A percentile compares a stretch with the other conserved stretches of the same genome.
Conservation (phyloP, 2,888 invertebrate species). For the Ecliptopera silaceata region DNA sequence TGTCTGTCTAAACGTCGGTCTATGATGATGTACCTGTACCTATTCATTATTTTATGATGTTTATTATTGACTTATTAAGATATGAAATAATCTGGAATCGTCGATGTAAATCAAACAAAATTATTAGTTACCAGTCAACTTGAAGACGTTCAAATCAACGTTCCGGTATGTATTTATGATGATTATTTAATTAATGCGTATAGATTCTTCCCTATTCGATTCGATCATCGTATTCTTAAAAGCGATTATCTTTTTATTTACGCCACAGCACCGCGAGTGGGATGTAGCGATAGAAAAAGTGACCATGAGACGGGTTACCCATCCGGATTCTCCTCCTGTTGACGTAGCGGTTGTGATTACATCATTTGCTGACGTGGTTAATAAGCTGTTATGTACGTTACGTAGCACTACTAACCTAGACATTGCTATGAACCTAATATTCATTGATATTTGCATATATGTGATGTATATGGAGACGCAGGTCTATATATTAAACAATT, state of each 20-base stretch:
- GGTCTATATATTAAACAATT: constrained; percentile 33
- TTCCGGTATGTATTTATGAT: constrained; percentile 52
- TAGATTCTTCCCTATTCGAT: constrained; percentile 50
- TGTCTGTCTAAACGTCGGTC: background rate
- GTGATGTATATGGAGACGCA: constrained; percentile 7
- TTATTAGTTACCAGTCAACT: constrained; percentile 26
- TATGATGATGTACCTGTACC: background rate
- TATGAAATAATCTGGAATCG: background rate
- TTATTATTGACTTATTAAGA: background rate
- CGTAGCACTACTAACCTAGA: constrained; percentile 17
- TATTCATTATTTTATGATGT: no score
- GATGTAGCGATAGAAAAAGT: constrained; percentile 71
- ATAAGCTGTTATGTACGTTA: constrained; percentile 54
- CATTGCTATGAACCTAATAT: constrained; percentile 2
- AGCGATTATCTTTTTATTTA: constrained; percentile 45
- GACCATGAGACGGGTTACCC: constrained; percentile 70
- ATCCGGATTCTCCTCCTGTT: constrained; percentile 73
- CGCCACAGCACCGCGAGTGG: constrained; percentile 49
- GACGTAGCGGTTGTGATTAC: constrained; percentile 66
- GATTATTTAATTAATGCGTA: constrained; percentile 51
- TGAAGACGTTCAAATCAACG: constrained; percentile 44
- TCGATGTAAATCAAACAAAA: constrained; percentile 15
- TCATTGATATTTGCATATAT: constrained; percentile 4
- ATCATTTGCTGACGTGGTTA: constrained; percentile 68
- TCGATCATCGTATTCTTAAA: constrained; percentile 53